Base-by-base conservation (phyloP, 2,888 invertebrate species). In the Phymatocera aterrima region DNA sequence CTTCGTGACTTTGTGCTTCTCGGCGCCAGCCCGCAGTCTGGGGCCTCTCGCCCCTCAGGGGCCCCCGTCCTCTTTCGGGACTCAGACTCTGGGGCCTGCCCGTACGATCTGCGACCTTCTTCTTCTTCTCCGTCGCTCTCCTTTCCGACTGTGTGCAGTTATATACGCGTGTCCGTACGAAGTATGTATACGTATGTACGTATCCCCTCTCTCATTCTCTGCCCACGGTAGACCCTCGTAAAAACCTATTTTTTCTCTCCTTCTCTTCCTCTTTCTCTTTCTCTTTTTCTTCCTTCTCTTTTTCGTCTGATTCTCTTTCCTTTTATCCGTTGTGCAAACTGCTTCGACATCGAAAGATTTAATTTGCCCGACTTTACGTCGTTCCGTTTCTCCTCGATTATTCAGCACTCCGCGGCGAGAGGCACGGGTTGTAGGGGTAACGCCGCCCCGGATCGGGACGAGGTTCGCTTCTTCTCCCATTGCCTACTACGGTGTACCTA, bases 281-380 rank as follows among this genome's bases (percentile, higher is more conserved):
- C 54, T 74, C 78, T 77, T 70, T 48, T 77, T 72, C 80, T 78
- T 78, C 77, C 12, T 80, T 74, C 78, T 80, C 77, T 12, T 80
- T 77, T 51, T 51, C 2, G 8, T 1, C 48, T n/a, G 3, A 6
- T 79, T 80, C 78, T 80, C 74, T 79, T 78, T 31, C 79, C 24
- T 57, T 57, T 57, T 40, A 75, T 75, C 75, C 57, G 57, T 75
- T 75, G 57, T 75, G 77, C 80, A 83, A 83, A 82, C 83, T 84
- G 86, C 88, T 88, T 86, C 87, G 87, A 88, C 88, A 85, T 86
- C 86, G 85, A 84, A 88, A 86, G 86, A 88, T 89, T 89, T 88
- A 89, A 89, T 88, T 89, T 89, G 87, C 85, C 83, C 87, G 85
- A 86, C 85, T 82, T 78, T 64, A 72, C 51, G 72, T 72, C 72